These are phyloP conservation scores for Somateria mollissima DNA, from an alignment of 2,797 vertebrate species.

Conservation along the genomic window DNA sequence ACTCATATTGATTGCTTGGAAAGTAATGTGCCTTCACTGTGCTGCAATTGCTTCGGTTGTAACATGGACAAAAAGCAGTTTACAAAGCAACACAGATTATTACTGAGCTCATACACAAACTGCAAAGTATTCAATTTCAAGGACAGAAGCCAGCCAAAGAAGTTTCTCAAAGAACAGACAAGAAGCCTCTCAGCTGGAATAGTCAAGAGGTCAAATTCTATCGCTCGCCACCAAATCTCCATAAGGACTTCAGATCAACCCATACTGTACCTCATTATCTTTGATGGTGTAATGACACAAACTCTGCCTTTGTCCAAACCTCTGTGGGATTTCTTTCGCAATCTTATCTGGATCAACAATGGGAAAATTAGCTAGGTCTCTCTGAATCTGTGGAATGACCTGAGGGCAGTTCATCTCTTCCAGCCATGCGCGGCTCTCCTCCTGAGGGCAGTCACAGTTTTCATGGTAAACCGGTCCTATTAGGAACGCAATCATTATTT, in stretches of 20 bases:
- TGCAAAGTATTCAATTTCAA: not conserved
- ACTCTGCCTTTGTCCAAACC: conserved; percentile 94
- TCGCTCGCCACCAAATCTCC: not conserved
- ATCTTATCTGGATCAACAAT: conserved; percentile 88
- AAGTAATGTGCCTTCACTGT: not conserved
- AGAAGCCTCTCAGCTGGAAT: not conserved
- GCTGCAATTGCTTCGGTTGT: not conserved
- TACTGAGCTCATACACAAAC: not conserved
- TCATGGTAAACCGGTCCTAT: conserved; percentile 93
- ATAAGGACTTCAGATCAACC: not conserved
- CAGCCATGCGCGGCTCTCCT: conserved; percentile 84
- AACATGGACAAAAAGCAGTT: not conserved
- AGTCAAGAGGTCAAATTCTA: not conserved
- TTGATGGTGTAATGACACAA: conserved; percentile 97
- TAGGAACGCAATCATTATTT: conserved; percentile 14
- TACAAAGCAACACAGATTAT: not conserved
- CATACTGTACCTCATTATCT: conserved; percentile 89
- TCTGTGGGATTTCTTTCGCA: conserved; percentile 88
- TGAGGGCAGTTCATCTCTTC: conserved; percentile 88
- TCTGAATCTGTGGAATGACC: conserved; percentile 89
- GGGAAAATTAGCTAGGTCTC: conserved; percentile 85
- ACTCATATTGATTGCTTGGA: not conserved
- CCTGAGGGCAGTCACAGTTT: conserved; percentile 91
- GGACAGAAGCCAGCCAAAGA: not conserved
- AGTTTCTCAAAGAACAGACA: not conserved